Conservation (phyloP, 2,888 invertebrate species). For the Aelia acuminata region DNA sequence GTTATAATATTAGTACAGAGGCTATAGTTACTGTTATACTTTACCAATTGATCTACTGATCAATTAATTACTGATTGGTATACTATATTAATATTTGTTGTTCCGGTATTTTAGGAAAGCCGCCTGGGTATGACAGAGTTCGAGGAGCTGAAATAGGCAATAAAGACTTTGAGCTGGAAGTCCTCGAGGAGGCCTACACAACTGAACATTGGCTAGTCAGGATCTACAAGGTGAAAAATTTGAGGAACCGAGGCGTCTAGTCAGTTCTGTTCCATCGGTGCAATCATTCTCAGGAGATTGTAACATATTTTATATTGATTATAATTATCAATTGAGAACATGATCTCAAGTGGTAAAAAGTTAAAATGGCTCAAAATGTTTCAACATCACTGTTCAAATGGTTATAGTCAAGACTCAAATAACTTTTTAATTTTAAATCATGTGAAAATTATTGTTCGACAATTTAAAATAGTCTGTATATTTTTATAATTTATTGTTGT, state of each 20-base stretch:
- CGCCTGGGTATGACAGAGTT: constrained; percentile 96
- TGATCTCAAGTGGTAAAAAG: constrained; percentile 4
- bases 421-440: not conserved
- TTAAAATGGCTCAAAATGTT: not conserved
- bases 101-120: constrained; percentile 78
- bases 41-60: too few species aligned
- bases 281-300: constrained; percentile 43
- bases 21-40: too few species aligned
- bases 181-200: constrained; percentile 99
- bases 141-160: constrained; percentile 98
- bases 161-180: constrained; percentile 97
- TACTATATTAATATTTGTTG: constrained; percentile 11
- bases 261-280: not conserved
- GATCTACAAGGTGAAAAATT: constrained; percentile 97
- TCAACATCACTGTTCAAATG: constrained; percentile 2
- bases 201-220: constrained; percentile 99
- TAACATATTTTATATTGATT: not conserved
- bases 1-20: too few species aligned
- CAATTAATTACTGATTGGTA: too few species aligned
- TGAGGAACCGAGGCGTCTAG: constrained; percentile 88
- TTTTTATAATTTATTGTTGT: not conserved
- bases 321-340: constrained; percentile 25
- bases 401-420: not conserved
- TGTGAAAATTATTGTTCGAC: not conserved
- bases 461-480: not conserved